Evolutionary conservation across 2,797 vertebrate species (phyloP).

Genomic region (Artibeus lituratus): DNA sequence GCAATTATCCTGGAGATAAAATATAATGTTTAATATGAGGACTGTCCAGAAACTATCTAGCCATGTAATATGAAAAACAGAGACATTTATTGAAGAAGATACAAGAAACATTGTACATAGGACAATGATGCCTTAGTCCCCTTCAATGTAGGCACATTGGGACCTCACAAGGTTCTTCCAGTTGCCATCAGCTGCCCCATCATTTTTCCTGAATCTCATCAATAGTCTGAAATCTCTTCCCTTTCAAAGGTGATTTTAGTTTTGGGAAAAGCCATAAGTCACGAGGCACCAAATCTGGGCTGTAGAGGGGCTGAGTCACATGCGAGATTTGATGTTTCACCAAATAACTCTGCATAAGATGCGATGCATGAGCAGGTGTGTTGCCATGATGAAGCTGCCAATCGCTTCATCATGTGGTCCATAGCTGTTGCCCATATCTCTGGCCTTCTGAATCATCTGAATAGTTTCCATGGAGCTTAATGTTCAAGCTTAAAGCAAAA

Average conservation of each 20-base stretch:
- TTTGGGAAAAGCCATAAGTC: neutral
- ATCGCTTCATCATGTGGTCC: neutral
- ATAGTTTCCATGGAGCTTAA: neutral
- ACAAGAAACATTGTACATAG: neutral
- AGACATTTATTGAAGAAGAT: neutral
- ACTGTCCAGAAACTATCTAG: neutral
- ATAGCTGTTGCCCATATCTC: neutral
- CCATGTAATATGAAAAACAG: neutral
- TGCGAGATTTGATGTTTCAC: too few species aligned
- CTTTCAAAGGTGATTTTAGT: neutral
- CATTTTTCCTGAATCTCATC: neutral
- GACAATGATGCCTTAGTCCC: neutral
- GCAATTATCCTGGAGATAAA: neutral
- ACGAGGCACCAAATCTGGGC: neutral
- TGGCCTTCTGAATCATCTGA: neutral
- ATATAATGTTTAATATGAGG: neutral
- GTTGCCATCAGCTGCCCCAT: neutral
- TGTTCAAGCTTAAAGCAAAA: neutral
- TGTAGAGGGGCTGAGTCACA: too few species aligned
- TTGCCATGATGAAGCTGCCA: neutral
- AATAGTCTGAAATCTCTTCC: neutral
- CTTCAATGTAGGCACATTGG: neutral
- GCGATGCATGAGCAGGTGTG: too few species aligned
- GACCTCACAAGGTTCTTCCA: neutral
- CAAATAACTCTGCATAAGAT: too few species aligned